Conservation (phyloP, 2,888 invertebrate genomes). For the Eledone cirrhosa region DNA sequence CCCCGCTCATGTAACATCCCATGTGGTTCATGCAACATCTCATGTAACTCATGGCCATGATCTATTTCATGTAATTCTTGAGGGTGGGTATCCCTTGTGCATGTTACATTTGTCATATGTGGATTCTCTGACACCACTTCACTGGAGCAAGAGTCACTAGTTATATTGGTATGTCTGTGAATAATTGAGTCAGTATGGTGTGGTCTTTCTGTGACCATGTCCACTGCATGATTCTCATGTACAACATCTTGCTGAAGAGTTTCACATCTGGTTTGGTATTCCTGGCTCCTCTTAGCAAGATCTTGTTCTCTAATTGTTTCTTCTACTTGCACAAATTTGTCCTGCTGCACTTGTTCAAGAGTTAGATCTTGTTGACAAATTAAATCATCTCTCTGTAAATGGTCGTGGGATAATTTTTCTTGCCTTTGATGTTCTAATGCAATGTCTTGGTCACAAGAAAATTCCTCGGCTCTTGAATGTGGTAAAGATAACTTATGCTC, state of each 20-base stretch:
- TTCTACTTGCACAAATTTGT: neutral
- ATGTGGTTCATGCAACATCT: conserved; percentile 20
- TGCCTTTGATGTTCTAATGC: conserved; percentile 1
- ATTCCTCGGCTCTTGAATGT: neutral
- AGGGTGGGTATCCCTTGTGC: neutral
- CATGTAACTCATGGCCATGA: conserved; percentile 23
- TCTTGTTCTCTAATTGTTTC: neutral
- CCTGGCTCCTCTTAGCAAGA: neutral
- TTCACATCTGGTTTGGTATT: neutral
- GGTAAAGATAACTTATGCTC: neutral
- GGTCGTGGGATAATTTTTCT: conserved; percentile 5
- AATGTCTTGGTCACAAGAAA: conserved; percentile 8
- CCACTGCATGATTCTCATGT: neutral
- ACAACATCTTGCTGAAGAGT: neutral
- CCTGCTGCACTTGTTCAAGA: neutral
- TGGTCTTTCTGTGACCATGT: neutral
- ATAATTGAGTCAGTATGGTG: too few species aligned
- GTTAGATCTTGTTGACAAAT: neutral
- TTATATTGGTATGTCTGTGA: neutral
- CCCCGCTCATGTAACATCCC: conserved; percentile 13
- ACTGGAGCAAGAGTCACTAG: neutral
- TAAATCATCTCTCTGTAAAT: neutral
- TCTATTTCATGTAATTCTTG: conserved; percentile 4
- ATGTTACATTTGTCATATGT: too few species aligned
- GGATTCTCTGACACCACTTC: neutral